Percentiles rank a stretch among this genome's conserved stretches.
phyloP scores from a whole-genome alignment of 2,113 vertebrate genomes.

The Gavia stellata region DNA sequence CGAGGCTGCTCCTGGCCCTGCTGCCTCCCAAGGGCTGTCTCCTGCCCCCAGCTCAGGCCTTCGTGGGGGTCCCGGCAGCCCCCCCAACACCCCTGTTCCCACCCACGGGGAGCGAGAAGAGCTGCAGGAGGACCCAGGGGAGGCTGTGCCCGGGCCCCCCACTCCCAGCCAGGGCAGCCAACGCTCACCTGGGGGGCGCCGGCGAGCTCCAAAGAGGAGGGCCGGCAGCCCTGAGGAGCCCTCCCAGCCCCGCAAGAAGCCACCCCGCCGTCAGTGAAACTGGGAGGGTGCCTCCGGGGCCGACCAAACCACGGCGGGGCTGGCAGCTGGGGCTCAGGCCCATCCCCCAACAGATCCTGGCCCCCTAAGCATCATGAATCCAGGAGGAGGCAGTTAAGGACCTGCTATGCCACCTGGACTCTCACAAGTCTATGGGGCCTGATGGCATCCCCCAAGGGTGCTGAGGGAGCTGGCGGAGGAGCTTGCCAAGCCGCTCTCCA shows the following conservation, averaged over 20 bases:
- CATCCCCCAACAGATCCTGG: too few relatives aligned
- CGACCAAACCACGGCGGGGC: rapidly evolving
- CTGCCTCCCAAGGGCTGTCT: background rate
- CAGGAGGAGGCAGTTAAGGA: too few relatives aligned
- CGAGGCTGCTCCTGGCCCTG: background rate
- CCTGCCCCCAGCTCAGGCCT: background rate
- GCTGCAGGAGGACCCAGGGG: rapidly evolving
- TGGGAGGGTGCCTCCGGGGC: background rate
- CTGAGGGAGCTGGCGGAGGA: too few relatives aligned
- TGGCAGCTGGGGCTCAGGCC: background rate
- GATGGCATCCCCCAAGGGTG: too few relatives aligned
- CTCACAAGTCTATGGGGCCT: too few relatives aligned
- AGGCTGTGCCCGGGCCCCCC: background rate
- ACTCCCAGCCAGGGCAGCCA: too few relatives aligned
- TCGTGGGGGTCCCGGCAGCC: rapidly evolving
- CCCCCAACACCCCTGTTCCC: background rate
- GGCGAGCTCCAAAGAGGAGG: background rate
- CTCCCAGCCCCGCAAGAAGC: background rate
- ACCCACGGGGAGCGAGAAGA: too few relatives aligned
- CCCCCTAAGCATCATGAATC: too few relatives aligned
- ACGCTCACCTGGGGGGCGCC: rapidly evolving
- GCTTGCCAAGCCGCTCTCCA: too few relatives aligned
- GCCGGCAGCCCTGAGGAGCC: too few relatives aligned
- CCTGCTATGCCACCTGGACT: too few relatives aligned
- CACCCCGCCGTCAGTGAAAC: background rate